Conservation (phyloP, 2,113 vertebrate genomes). For the Microtus richardsoni region DNA sequence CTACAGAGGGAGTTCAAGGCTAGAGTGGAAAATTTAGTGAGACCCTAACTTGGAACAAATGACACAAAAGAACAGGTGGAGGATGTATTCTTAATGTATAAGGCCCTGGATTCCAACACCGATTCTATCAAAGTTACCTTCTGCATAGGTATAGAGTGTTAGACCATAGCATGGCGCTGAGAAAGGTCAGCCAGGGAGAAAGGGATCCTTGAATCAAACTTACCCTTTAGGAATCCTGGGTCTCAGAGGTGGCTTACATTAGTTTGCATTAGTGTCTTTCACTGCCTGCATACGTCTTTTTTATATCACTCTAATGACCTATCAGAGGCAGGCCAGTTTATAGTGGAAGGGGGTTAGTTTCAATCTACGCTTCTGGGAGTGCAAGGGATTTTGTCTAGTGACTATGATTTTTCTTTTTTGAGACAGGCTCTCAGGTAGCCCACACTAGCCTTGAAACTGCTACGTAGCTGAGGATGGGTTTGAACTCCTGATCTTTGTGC, state of each 20-base stretch:
- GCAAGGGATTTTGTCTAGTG: not conserved
- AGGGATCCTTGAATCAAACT: not conserved
- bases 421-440: not conserved
- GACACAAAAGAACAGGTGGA: not conserved
- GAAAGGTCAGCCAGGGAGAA: not conserved
- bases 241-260: not conserved
- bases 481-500: not conserved
- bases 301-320: not conserved
- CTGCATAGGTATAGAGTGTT: not conserved
- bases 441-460: not conserved
- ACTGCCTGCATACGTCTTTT: not conserved
- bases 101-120: not conserved
- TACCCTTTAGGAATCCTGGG: not conserved
- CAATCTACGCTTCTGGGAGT: not conserved
- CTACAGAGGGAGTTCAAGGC: not conserved
- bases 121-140: not conserved
- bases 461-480: not conserved
- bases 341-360: not conserved
- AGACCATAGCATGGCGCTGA: not conserved
- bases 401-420: not conserved
- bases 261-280: not conserved
- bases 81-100: not conserved
- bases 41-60: not conserved
- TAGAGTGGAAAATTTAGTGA: not conserved
- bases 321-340: not conserved